Conservation (phyloP, 2,113 vertebrate species). For the Odontophorus gujanensis region DNA sequence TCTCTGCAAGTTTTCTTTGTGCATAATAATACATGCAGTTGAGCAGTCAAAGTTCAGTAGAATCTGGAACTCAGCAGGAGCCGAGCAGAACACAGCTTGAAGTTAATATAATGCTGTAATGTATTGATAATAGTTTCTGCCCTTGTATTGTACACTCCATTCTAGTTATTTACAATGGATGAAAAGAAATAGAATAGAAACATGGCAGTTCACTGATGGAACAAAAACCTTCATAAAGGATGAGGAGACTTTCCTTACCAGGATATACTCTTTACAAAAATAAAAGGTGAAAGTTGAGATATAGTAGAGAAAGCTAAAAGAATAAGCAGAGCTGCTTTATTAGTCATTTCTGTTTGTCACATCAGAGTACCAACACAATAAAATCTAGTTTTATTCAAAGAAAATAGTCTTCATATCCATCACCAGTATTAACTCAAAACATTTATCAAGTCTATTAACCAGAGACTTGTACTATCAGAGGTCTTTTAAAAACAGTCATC, state of each 20-base stretch:
- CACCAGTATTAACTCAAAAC: background rate
- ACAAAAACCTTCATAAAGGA: background rate
- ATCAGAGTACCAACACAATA: background rate
- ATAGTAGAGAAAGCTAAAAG: background rate
- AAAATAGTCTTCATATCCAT: background rate
- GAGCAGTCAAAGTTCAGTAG: background rate
- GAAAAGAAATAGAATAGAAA: background rate
- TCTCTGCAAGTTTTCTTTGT: background rate
- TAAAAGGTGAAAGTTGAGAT: background rate
- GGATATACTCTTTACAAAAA: background rate
- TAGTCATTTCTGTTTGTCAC: background rate
- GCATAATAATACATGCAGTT: background rate
- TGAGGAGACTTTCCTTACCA: background rate
- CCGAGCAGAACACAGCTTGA: background rate
- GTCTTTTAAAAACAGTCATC: background rate
- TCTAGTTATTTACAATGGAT: background rate
- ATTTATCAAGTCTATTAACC: background rate
- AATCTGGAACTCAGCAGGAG: background rate
- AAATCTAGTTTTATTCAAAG: background rate
- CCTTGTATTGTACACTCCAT: background rate
- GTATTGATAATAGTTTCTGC: background rate
- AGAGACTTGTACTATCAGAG: background rate
- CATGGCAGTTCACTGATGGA: background rate
- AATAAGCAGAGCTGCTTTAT: background rate
- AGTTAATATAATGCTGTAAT: background rate